Conservation (phyloP, 2,888 invertebrate genomes). For the Rhimphoctona megacephalus region DNA sequence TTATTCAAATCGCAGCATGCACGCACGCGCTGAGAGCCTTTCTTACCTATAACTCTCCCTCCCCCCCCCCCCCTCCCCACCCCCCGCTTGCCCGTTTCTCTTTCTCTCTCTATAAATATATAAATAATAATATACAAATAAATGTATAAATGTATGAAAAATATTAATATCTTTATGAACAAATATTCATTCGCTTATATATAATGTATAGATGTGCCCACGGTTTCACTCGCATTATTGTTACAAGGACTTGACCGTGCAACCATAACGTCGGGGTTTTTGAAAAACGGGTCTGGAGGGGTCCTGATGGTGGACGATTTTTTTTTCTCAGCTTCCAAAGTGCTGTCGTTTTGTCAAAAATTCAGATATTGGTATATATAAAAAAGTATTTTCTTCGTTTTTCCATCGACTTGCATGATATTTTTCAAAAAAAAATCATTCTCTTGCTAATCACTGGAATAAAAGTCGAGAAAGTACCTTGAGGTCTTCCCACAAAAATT, state of each 20-base stretch:
- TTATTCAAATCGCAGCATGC: conserved; percentile 77
- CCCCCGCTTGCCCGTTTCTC: neutral
- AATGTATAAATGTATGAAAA: neutral
- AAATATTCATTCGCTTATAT: neutral
- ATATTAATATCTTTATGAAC: neutral
- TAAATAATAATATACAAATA: neutral
- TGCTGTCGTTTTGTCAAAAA: no score
- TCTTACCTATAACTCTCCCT: conserved; percentile 40
- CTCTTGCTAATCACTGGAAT: no score
- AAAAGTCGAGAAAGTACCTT: no score
- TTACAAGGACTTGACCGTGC: neutral
- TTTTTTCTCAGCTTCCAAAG: no score
- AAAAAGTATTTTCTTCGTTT: no score
- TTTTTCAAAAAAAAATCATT: no score
- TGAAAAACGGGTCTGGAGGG: neutral
- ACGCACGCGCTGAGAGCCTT: conserved; percentile 62
- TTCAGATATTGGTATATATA: no score
- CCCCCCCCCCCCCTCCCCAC: neutral
- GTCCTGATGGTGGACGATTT: neutral
- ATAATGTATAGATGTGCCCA: neutral
- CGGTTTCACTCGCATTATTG: neutral
- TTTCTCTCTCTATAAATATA: neutral
- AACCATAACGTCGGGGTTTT: neutral
- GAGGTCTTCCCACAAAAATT: no score
- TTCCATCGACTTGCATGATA: no score